Evolutionary conservation across 2,113 vertebrate genomes (phyloP), one percentile per base, ranked within the genome.

Genomic region (Ardeotis arabs): DNA sequence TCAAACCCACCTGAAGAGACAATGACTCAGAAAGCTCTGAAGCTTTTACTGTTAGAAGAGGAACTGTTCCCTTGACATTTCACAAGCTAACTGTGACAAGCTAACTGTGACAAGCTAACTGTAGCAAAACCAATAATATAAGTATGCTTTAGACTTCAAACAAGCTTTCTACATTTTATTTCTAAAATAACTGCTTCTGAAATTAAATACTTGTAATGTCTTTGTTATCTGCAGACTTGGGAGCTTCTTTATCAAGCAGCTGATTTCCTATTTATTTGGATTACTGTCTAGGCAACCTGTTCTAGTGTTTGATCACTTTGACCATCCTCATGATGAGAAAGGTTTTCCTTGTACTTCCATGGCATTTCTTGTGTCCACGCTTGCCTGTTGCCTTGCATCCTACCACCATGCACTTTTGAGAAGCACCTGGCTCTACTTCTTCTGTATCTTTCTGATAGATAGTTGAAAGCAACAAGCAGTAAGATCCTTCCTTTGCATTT

Each of bases 21-120:
- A 89, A n/a, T 50, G 69, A 62, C 78, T 96, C 53, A 59, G 77
- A 93, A 84, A 87, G 44, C 69, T 78, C 47, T 62, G 68, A 63
- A 81, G 77, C 44, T 92, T 85, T 95, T 92, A 70, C 90, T 93
- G 52, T 85, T 79, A 82, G 94, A 11, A 84, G 87, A 87, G 52
- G 64, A 91, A 89, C 77, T 44, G 47, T 89, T 97, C 84, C 73
- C 74, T 33, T 91, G 93, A 58, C 74, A 81, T 94, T 93, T 91
- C 33, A 47, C 84, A 77, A 35, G 35, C 35, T 35, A 35, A 35
- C 35, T 35, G 37, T 91, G 60, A 84, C 24, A 53, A 74, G 73
- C 47, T 87, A 91, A 93, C 77, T 75, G 37, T 91, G 60, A 84
- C 24, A 53, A 74, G 73, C 47, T 87, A 91, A 93, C 77, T 75